Base-by-base conservation (phyloP, 2,888 invertebrate species). In the Thera obeliscata region DNA sequence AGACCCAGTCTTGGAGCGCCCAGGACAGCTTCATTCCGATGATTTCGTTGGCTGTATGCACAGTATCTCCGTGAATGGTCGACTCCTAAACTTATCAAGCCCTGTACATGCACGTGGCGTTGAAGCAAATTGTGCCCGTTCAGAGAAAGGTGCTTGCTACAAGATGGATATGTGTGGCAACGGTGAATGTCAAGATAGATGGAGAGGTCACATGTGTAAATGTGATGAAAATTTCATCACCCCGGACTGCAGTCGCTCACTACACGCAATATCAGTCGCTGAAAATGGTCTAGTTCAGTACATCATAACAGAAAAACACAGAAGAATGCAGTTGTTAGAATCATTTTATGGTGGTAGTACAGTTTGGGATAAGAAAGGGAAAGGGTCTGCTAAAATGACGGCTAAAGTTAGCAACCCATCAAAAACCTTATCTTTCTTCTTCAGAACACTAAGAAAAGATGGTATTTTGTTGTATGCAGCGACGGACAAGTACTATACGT, bases 31-130 rank as follows among this genome's bases (percentile, higher is more conserved):
- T 50, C 96, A 96, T 79, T 96, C 98, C 0, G 98, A 98, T 83
- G 98, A 99, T 85, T 96, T 99, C 69, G 96, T 98, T 12, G 99
- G 99, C 4, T 99, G 99, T 83, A 95, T 99, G 75, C 98, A 98
- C 81, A 98, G 98, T 76, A 96, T 98, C 2, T 95, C 97, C 0
- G 95, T 99, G 63, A 98, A 99, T 81, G 98, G 98, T 3, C 95
- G 98, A 35, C 93, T 96, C 0, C 85, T 98, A 36, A 98, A 98
- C 83, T 91, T 98, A 61, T 97, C 97, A 68, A 96, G 94, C 75
- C 97, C 98, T 0, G 77, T 97, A 2, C 93, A 95, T 60, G 95
- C 97, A 3, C 94, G 95, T 4, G 96, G 96, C 1, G 95, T 98
- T 2, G 95, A 96, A 67, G 93, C 96, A 12, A 96, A 96, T 6